Conservation (phyloP, 2,888 invertebrate genomes). For the Volucella bombylans region DNA sequence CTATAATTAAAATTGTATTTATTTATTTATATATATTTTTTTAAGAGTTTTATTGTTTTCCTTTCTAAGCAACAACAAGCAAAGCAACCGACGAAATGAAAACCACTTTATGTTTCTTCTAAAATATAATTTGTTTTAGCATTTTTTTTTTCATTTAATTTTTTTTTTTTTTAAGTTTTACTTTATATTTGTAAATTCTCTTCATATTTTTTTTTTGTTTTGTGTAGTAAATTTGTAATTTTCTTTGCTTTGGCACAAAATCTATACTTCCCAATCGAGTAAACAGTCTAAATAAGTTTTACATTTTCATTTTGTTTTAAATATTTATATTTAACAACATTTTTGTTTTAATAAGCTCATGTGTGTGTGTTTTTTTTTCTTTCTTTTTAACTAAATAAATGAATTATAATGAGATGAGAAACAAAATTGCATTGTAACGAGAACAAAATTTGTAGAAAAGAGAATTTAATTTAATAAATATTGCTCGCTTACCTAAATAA, state of each 20-base stretch:
- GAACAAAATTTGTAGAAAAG: conserved; percentile 55
- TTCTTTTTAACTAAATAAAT: conserved; percentile 53
- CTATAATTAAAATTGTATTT: conserved; percentile 62
- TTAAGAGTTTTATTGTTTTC: conserved; percentile 37
- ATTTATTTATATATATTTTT: conserved; percentile 33
- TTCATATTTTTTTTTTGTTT: conserved; percentile 54
- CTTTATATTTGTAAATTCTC: conserved; percentile 69
- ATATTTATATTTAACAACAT: conserved; percentile 68
- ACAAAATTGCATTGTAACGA: conserved; percentile 71
- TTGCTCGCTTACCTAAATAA: conserved; percentile 73
- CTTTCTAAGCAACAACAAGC: conserved; percentile 72
- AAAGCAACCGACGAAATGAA: conserved; percentile 73
- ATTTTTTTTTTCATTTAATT: conserved; percentile 41
- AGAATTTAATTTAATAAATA: conserved; percentile 70
- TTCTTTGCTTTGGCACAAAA: conserved; percentile 75
- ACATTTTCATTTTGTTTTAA: conserved; percentile 41
- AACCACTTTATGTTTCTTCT: conserved; percentile 53
- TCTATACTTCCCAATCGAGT: conserved; percentile 74
- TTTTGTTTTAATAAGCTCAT: conserved; percentile 72
- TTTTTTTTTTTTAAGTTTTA: conserved; percentile 45
- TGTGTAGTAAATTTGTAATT: conserved; percentile 73
- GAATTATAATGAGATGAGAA: conserved; percentile 34
- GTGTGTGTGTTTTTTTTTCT: conserved; percentile 36
- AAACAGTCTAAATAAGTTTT: conserved; percentile 73
- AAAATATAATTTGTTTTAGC: conserved; percentile 53